Conservation (phyloP, 2,113 vertebrate genomes). For the Crotalus viridis region DNA sequence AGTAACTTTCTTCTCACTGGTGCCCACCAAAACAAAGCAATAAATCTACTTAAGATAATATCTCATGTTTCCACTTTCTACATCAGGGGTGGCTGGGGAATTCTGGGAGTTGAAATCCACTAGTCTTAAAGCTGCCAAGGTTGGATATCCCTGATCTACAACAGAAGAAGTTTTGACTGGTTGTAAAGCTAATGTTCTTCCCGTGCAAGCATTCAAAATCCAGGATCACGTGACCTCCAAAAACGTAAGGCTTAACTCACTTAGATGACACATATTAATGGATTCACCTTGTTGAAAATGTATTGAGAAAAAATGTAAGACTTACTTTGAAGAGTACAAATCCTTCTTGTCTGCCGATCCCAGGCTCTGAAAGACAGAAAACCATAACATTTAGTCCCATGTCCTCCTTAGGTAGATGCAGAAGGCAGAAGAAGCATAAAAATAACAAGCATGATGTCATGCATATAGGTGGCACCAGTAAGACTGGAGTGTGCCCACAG, state of each 20-base stretch:
- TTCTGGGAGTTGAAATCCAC: background rate
- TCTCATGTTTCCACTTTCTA: background rate
- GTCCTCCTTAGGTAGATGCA: background rate
- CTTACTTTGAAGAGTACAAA: conserved; percentile 80
- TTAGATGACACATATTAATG: background rate
- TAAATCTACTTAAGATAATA: background rate
- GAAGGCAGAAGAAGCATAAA: background rate
- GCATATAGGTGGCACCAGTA: background rate
- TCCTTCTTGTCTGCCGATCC: conserved; percentile 84
- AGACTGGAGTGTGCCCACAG: no score
- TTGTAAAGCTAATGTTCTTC: background rate
- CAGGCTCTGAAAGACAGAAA: conserved; percentile 78
- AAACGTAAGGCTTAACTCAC: background rate
- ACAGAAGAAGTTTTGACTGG: background rate
- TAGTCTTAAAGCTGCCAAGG: background rate
- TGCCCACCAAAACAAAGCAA: background rate
- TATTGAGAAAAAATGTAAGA: background rate
- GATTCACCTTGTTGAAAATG: background rate
- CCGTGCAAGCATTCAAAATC: background rate
- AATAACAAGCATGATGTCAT: background rate
- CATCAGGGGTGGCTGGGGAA: background rate
- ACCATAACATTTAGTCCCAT: conserved; percentile 26
- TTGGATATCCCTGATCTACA: background rate
- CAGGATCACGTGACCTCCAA: background rate
- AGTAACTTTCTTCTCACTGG: background rate